Evolutionary conservation across 2,113 vertebrate species (phyloP).

Genomic region (Anolis sagrei): DNA sequence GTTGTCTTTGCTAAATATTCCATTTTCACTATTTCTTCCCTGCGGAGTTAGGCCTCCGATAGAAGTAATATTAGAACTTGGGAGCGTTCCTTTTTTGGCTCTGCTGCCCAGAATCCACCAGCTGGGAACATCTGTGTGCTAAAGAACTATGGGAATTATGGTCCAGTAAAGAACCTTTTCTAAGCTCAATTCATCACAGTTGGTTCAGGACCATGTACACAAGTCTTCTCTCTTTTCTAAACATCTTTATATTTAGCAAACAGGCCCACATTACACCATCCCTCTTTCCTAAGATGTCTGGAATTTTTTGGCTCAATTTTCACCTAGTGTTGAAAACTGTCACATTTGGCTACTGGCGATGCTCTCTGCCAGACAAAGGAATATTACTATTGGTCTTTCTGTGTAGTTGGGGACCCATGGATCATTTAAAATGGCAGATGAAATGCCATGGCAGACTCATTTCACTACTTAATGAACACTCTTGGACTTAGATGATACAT

Average conservation of each 20-base stretch:
- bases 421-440: background rate
- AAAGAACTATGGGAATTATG: too few relatives aligned
- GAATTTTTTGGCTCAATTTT: background rate
- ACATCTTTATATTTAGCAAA: slow-evolving; percentile 1
- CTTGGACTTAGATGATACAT: too few relatives aligned
- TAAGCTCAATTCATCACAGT: background rate
- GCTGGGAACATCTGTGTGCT: too few relatives aligned
- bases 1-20: background rate
- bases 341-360: background rate
- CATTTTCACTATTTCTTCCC: background rate
- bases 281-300: background rate
- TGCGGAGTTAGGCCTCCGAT: slow-evolving; percentile 4
- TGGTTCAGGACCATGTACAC: background rate
- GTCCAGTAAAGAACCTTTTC: too few relatives aligned
- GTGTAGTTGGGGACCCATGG: background rate
- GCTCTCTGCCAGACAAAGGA: background rate
- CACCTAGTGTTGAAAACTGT: fast-evolving
- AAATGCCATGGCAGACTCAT: background rate
- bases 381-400: background rate
- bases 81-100: too few relatives aligned
- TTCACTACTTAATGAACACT: background rate
- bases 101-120: too few relatives aligned
- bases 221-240: background rate
- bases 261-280: background rate
- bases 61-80: background rate